Conservation (phyloP, 2,113 vertebrate species). For the Pseudonaja textilis region DNA sequence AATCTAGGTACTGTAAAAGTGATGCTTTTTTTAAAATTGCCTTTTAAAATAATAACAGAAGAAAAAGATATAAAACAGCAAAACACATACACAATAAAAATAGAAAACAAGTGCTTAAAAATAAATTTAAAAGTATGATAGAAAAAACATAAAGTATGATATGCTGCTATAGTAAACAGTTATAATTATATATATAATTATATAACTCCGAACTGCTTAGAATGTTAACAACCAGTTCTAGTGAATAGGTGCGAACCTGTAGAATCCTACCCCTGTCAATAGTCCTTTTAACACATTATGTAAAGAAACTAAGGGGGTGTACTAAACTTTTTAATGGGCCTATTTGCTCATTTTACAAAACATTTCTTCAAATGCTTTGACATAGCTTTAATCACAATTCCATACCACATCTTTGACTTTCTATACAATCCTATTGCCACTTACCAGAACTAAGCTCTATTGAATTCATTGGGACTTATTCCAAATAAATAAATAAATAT, state of each 20-base stretch:
- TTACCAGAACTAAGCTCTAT: not conserved
- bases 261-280: not conserved
- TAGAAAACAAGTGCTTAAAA: not conserved
- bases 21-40: not conserved
- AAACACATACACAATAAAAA: too few relatives aligned
- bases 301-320: not conserved
- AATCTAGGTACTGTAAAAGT: conserved; percentile 34
- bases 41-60: not conserved
- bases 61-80: not conserved
- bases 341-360: not conserved
- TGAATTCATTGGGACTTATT: not conserved
- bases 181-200: too few relatives aligned
- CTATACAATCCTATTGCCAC: not conserved
- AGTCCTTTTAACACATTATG: not conserved
- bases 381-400: not conserved
- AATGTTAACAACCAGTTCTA: too few relatives aligned
- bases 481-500: not conserved
- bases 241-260: too few relatives aligned
- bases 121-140: not conserved
- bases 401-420: not conserved
- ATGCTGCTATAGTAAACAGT: too few relatives aligned
- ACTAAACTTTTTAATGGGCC: not conserved
- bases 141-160: not conserved
- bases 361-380: not conserved
- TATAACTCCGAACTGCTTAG: too few relatives aligned